Conservation (phyloP, 1,140 invertebrate species). For the Solenopsis invicta region DNA sequence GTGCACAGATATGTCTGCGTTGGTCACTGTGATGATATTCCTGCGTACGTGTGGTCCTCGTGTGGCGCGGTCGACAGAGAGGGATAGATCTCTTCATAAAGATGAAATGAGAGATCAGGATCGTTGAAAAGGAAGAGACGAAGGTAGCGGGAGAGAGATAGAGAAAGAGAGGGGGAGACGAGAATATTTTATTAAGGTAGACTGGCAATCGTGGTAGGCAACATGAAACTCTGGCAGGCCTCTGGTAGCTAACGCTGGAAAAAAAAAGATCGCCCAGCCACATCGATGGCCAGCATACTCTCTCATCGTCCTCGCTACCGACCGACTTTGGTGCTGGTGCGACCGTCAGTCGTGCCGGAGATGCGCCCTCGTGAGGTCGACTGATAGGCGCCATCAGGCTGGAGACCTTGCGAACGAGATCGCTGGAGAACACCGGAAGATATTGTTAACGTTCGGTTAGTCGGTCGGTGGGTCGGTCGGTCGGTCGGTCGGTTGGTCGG, state of each 20-base stretch:
- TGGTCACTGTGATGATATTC: not conserved
- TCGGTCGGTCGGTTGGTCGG: slow-evolving; percentile 46
- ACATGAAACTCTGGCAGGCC: slow-evolving; percentile 64
- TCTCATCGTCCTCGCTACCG: slow-evolving; percentile 61
- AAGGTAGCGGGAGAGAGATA: slow-evolving; percentile 1
- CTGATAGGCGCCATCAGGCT: slow-evolving; percentile 67
- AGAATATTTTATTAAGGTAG: slow-evolving; percentile 49
- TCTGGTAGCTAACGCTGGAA: slow-evolving; percentile 77
- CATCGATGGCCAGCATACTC: slow-evolving; percentile 60
- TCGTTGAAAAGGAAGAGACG: not conserved
- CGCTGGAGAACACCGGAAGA: slow-evolving; percentile 43
- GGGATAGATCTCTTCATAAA: slow-evolving; percentile 45
- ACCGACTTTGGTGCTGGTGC: slow-evolving; percentile 72
- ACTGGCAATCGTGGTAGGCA: slow-evolving; percentile 27
- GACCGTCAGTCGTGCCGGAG: slow-evolving; percentile 80
- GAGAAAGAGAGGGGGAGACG: not conserved
- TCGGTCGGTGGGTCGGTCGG: slow-evolving; percentile 30
- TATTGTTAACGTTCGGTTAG: slow-evolving; percentile 50
- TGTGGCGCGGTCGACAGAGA: slow-evolving; percentile 43
- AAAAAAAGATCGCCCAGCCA: slow-evolving; percentile 76
- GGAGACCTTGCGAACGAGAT: slow-evolving; percentile 52
- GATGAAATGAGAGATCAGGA: slow-evolving; percentile 1
- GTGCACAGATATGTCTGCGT: not conserved
- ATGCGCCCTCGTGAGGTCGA: slow-evolving; percentile 79
- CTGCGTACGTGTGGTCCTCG: not conserved